These are phyloP conservation scores for Pachyrhynchus sulphureomaculatus DNA, from an alignment of 1,140 invertebrate species.

Conservation along the genomic window DNA sequence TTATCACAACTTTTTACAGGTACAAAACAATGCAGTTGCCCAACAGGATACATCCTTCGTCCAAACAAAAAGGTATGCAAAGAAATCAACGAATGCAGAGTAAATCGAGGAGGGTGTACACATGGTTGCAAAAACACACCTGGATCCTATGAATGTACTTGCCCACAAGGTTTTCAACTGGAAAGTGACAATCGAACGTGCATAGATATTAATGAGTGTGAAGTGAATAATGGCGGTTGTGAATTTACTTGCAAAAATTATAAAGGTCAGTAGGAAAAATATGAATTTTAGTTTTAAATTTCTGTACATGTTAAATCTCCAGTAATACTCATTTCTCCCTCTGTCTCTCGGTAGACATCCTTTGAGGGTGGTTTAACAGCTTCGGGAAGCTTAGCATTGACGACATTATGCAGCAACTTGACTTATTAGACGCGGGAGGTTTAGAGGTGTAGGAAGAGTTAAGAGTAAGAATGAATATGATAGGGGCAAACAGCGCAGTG, in stretches of 20 bases:
- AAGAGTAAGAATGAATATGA: too few relatives aligned
- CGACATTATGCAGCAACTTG: too few relatives aligned
- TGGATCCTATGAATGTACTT: constrained; percentile 60
- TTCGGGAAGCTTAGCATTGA: too few relatives aligned
- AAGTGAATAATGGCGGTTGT: constrained; percentile 55
- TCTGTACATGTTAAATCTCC: too few relatives aligned
- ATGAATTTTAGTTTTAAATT: too few relatives aligned
- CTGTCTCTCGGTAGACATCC: too few relatives aligned
- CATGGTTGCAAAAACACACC: constrained; percentile 68
- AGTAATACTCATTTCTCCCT: too few relatives aligned
- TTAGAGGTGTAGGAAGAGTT: too few relatives aligned
- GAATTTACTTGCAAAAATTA: constrained; percentile 56
- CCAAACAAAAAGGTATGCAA: constrained; percentile 53
- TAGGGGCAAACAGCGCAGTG: too few relatives aligned
- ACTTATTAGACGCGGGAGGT: too few relatives aligned
- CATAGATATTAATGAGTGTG: constrained; percentile 65
- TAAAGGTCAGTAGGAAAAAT: constrained; percentile 38
- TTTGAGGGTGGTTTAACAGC: too few relatives aligned
- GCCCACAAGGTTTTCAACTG: constrained; percentile 57
- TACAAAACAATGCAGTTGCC: constrained; percentile 58
- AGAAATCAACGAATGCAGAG: constrained; percentile 70
- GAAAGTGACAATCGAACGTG: constrained; percentile 54
- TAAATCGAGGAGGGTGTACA: constrained; percentile 67
- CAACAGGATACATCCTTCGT: constrained; percentile 55
- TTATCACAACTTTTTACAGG: too few relatives aligned